Evolutionary conservation across 2,888 invertebrate genomes (phyloP).

Genomic region (Drosophila paranaensis): DNA sequence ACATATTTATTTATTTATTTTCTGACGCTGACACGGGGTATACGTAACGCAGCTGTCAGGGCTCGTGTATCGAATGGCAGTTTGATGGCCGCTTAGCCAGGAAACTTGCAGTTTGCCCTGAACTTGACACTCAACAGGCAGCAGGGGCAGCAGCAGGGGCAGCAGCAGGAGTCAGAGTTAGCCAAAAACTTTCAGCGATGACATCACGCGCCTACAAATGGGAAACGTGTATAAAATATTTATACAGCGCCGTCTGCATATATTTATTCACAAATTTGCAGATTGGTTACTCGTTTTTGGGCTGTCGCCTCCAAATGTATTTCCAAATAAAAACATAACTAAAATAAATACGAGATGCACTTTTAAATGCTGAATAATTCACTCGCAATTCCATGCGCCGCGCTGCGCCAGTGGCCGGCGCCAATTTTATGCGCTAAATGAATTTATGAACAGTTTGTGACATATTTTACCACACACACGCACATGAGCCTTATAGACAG

Average conservation of each 20-base stretch:
- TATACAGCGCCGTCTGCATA: constrained; percentile 23
- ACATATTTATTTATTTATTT: background rate
- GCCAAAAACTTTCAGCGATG: constrained; percentile 51
- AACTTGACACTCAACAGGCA: constrained; percentile 58
- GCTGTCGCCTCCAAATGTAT: constrained; percentile 36
- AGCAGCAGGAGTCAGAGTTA: background rate
- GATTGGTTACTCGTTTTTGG: constrained; percentile 49
- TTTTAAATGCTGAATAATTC: constrained; percentile 68
- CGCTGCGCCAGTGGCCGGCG: constrained; percentile 27
- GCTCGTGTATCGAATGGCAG: constrained; percentile 33
- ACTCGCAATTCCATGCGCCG: constrained; percentile 50
- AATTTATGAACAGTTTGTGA: constrained; percentile 70
- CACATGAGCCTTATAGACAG: constrained; percentile 5
- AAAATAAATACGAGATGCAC: constrained; percentile 57
- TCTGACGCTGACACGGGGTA: constrained; percentile 10
- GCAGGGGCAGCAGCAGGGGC: too few species aligned
- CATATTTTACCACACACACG: constrained; percentile 48
- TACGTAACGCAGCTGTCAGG: constrained; percentile 54
- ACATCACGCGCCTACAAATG: constrained; percentile 63
- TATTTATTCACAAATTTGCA: constrained; percentile 23
- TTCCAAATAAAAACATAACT: background rate
- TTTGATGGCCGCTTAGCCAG: constrained; percentile 58
- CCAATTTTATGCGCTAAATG: constrained; percentile 62
- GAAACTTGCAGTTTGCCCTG: constrained; percentile 46
- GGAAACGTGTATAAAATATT: constrained; percentile 63